Conservation (phyloP, 2,797 vertebrate species). For the Saxicola maurus region DNA sequence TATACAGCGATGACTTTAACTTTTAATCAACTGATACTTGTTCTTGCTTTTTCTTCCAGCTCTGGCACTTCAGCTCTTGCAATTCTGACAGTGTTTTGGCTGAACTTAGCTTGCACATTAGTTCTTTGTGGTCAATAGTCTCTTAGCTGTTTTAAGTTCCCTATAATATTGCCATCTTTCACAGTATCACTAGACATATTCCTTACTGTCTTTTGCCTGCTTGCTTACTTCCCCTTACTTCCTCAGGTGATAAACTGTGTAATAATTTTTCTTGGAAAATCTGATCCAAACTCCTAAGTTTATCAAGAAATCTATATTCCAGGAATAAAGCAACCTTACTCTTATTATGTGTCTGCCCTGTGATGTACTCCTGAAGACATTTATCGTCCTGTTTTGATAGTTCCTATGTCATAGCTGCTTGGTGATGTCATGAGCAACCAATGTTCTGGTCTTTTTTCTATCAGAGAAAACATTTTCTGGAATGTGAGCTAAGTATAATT, state of each 20-base stretch:
- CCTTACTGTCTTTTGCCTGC: neutral
- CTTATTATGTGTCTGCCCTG: rapidly evolving
- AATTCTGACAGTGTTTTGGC: neutral
- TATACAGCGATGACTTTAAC: neutral
- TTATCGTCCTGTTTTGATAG: neutral
- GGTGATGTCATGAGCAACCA: neutral
- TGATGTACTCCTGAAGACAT: neutral
- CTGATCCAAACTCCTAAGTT: neutral
- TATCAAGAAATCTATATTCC: neutral
- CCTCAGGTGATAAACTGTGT: neutral
- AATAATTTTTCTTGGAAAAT: neutral
- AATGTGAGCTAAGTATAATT: neutral
- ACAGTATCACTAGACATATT: neutral
- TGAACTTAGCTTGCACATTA: neutral
- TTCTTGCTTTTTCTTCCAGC: neutral
- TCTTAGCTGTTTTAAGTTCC: neutral
- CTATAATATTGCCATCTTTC: neutral
- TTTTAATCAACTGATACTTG: neutral
- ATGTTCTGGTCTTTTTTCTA: neutral
- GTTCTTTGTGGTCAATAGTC: neutral
- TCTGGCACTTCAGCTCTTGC: neutral
- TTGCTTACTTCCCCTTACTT: neutral
- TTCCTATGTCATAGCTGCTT: neutral
- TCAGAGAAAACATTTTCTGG: neutral
- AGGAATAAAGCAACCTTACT: neutral